Evolutionary conservation across 2,113 vertebrate genomes (phyloP), one percentile per base, ranked within the genome.

Genomic region (Taxidea taxus): DNA sequence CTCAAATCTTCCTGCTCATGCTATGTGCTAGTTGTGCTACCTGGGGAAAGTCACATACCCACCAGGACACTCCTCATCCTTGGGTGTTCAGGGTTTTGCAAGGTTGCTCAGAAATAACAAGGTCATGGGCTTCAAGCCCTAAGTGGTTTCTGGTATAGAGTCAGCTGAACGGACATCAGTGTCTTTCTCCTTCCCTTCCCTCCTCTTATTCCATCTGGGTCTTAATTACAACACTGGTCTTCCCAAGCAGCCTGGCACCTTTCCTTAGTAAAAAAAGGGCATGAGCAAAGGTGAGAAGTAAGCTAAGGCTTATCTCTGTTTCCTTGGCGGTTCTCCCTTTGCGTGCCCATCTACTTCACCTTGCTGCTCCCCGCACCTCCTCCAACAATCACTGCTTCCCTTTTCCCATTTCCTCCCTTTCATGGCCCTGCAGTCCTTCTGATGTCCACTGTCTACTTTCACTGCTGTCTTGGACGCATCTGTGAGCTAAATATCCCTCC

Each of bases 291-390:
- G 0, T 44, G 78, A 72, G 58, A 81, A 81, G 80, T 62, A 23
- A 62, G 70, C 2, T 12, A 72, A 86, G 56, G 4, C 49, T 86
- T 39, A 31, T 13, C 20, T n/a, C 11, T 39, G 16, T 56, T 23
- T 15, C 47, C 60, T 58, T 23, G 20, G 47, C 0, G 7, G 56
- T n/a, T 34, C 42, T 75, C 42, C 21, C 70, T 51, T 70, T 47
- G 10, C 15, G 10, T 47, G 49, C 37, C 6, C 4, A 20, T 81
- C 16, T 16, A 0, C 11, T 21, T 37, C 64, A 31, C 14, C 39
- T n/a, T n/a, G 12, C 62, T 47, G 9, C 5, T 6, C n/a, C 15
- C 1, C 14, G 7, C 4, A 47, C 11, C 27, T 4, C 18, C 34
- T 37, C 51, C 54, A 6, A 3, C 75, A 81, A 37, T 56, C 25